These are phyloP conservation scores for Eira barbara DNA, from an alignment of 2,113 vertebrate species.

Conservation along the genomic window DNA sequence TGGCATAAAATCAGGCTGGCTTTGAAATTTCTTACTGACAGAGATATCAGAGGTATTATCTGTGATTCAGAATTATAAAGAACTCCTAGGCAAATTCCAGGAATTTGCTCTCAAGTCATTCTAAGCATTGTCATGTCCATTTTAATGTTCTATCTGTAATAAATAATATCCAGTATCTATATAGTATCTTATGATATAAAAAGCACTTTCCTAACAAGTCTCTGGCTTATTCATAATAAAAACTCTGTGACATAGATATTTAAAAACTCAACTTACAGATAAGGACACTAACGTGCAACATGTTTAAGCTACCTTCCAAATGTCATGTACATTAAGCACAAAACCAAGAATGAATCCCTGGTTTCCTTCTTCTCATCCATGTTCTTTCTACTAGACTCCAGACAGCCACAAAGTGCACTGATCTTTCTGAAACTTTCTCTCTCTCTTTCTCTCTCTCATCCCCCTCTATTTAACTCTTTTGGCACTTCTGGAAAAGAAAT, in stretches of 20 bases:
- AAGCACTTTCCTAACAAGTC: background rate
- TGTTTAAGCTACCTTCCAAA: background rate
- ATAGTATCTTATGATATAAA: background rate
- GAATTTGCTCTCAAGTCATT: background rate
- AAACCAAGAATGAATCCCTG: background rate
- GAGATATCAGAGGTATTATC: background rate
- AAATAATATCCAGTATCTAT: background rate
- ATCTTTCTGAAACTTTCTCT: background rate
- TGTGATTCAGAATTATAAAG: slow-evolving; percentile 26
- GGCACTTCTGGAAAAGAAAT: slow-evolving; percentile 13
- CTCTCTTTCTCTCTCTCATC: background rate
- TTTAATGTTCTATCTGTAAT: slow-evolving; percentile 14
- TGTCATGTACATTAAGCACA: background rate
- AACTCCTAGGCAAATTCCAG: background rate
- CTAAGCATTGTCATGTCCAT: background rate
- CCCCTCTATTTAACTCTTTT: background rate
- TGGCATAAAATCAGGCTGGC: background rate
- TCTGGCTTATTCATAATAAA: background rate
- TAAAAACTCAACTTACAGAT: background rate
- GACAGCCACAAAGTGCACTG: background rate
- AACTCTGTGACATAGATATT: background rate
- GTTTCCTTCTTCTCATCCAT: background rate
- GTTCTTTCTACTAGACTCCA: background rate
- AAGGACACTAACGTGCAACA: background rate
- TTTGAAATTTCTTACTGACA: slow-evolving; percentile 40